Conservation (phyloP, 2,113 vertebrate genomes). For the Petroica traversi region DNA sequence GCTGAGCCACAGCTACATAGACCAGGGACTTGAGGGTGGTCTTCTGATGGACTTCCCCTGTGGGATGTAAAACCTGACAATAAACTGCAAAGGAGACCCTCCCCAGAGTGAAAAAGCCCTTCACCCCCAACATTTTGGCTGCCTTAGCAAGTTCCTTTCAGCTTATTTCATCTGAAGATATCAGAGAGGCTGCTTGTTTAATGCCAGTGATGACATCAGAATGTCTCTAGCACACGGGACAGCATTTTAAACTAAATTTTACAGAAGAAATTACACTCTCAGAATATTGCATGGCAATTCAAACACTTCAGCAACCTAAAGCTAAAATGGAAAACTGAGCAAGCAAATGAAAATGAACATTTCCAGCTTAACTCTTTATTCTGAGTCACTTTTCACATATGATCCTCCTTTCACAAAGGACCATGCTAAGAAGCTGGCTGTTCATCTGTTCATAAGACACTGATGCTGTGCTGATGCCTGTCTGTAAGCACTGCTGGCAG, state of each 20-base stretch:
- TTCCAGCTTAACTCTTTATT: not conserved
- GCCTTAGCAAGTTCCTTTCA: not conserved
- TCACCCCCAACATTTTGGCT: not conserved
- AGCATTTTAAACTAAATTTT: not conserved
- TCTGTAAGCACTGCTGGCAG: not conserved
- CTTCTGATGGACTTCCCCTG: not conserved
- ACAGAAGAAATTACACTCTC: not conserved
- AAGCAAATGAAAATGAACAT: not conserved
- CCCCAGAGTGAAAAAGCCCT: fast-evolving
- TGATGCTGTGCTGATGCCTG: not conserved
- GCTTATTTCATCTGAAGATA: not conserved
- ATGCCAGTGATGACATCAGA: not conserved
- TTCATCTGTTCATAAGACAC: not conserved
- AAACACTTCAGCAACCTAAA: not conserved
- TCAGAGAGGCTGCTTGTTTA: not conserved
- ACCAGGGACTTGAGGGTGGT: not conserved
- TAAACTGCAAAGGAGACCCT: not conserved
- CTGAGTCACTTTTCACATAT: not conserved
- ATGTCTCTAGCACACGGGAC: not conserved
- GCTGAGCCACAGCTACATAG: not conserved
- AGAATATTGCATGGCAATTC: not conserved
- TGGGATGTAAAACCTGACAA: not conserved
- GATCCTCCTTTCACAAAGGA: not conserved
- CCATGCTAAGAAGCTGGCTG: not conserved
- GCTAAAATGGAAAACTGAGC: not conserved